These are phyloP conservation scores for Acromyrmex heyeri DNA, from an alignment of 1,140 invertebrate genomes.

Conservation along the genomic window DNA sequence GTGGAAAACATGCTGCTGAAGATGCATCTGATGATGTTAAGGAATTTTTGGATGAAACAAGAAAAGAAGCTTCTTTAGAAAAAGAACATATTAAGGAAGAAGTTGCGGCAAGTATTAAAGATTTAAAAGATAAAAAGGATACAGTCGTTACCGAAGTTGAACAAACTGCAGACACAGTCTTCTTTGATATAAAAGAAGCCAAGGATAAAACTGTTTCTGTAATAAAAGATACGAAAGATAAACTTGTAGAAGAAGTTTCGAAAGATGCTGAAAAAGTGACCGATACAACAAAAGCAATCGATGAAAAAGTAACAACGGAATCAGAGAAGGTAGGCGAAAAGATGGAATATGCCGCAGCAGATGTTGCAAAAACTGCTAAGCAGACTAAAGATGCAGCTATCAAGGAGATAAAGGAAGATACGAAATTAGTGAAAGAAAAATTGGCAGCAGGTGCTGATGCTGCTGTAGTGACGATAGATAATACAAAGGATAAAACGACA, in stretches of 20 bases:
- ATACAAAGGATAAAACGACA: constrained; percentile 55
- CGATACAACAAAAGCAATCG: constrained; percentile 18
- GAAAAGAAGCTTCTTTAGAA: constrained; percentile 65
- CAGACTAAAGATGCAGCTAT: constrained; percentile 39
- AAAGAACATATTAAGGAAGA: constrained; percentile 50
- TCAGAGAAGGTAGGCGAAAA: constrained; percentile 41
- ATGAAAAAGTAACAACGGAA: constrained; percentile 38
- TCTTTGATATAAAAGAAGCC: constrained; percentile 25
- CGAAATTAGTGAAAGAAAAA: constrained; percentile 49
- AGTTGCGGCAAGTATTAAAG: not conserved
- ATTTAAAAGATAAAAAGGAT: constrained; percentile 58
- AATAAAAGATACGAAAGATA: constrained; percentile 51
- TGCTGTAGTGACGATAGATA: constrained; percentile 9
- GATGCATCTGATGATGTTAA: constrained; percentile 65
- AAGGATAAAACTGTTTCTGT: constrained; percentile 44
- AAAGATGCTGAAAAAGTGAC: constrained; percentile 44
- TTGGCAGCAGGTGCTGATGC: not conserved
- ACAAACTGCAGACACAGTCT: not conserved
- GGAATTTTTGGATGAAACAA: constrained; percentile 66
- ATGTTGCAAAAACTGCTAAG: constrained; percentile 11
- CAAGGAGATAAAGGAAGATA: constrained; percentile 57
- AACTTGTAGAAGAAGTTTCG: constrained; percentile 44
- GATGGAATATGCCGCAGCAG: not conserved
- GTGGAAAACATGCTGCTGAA: constrained; percentile 68
- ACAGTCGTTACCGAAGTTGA: not conserved